Conservation (phyloP, 2,113 vertebrate species). For the Calidris pugnax region DNA sequence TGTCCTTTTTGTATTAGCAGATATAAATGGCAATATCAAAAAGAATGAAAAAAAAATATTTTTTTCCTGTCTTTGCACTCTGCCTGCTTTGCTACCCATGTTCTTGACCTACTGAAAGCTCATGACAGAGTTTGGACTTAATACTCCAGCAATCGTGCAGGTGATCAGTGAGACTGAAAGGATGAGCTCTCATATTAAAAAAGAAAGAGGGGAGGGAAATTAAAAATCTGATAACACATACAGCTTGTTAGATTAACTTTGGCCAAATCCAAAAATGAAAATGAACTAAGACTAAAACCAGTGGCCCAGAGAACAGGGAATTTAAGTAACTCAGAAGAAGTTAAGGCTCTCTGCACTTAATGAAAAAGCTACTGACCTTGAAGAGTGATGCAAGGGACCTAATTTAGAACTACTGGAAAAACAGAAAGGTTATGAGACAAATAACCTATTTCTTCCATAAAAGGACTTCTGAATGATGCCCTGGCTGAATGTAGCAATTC, state of each 20-base stretch:
- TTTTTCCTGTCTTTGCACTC: background rate
- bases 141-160: conserved; percentile 49
- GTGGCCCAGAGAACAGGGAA: background rate
- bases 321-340: conserved; percentile 31
- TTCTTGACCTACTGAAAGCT: conserved; percentile 32
- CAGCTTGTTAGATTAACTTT: conserved; percentile 30
- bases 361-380: conserved; percentile 62
- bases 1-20: background rate
- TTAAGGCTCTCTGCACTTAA: conserved; percentile 48
- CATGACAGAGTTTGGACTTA: conserved; percentile 24
- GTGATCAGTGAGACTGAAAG: conserved; percentile 31
- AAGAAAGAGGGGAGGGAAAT: background rate
- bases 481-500: background rate
- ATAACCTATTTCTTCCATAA: background rate
- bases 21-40: conserved; percentile 16
- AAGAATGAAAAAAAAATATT: background rate
- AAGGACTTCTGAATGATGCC: background rate
- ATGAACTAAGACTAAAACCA: background rate
- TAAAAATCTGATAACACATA: background rate
- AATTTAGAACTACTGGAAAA: conserved; percentile 40
- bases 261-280: conserved; percentile 10
- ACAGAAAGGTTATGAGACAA: conserved; percentile 12
- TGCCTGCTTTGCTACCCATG: background rate
- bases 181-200: background rate
- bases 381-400: background rate